A percentile compares a stretch with the other conserved stretches of the same genome.
Evolutionary conservation across 2,797 vertebrate species (phyloP).

Genomic region (Florisuga fusca): DNA sequence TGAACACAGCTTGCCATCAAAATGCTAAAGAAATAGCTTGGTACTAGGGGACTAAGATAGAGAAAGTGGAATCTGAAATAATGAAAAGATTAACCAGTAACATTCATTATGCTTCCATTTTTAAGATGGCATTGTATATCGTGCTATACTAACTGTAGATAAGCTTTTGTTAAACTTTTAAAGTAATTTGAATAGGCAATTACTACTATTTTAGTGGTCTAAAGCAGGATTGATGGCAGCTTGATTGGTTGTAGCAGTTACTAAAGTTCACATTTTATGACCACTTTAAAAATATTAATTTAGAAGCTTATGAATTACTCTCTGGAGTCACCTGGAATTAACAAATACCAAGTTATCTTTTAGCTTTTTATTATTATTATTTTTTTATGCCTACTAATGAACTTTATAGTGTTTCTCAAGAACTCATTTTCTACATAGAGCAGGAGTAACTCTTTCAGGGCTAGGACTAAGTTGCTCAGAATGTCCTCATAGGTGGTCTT

Average conservation of each 20-base stretch:
- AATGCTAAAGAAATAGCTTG: background rate
- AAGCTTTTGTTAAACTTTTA: conserved; percentile 62
- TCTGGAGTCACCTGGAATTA: conserved; percentile 53
- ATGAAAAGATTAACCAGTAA: background rate
- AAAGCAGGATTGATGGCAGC: conserved; percentile 30
- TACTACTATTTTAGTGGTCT: conserved; percentile 39
- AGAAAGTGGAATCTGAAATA: background rate
- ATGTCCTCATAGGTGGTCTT: background rate
- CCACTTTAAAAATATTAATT: conserved; percentile 70
- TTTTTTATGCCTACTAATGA: background rate
- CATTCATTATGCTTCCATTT: background rate
- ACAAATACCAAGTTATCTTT: conserved; percentile 47
- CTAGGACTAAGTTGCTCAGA: background rate
- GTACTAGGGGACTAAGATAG: background rate
- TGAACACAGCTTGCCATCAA: background rate
- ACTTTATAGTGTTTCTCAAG: background rate
- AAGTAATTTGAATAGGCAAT: conserved; percentile 44
- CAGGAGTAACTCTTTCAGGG: background rate
- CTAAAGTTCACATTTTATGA: conserved; percentile 70
- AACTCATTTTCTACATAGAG: background rate
- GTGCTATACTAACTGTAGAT: background rate
- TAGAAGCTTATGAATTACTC: conserved; percentile 62
- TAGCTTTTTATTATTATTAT: conserved; percentile 11
- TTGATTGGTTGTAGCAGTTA: conserved; percentile 65
- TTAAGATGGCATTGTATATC: background rate